Base-by-base conservation (phyloP, 2,113 vertebrate species). In the Archocentrus centrarchus region DNA sequence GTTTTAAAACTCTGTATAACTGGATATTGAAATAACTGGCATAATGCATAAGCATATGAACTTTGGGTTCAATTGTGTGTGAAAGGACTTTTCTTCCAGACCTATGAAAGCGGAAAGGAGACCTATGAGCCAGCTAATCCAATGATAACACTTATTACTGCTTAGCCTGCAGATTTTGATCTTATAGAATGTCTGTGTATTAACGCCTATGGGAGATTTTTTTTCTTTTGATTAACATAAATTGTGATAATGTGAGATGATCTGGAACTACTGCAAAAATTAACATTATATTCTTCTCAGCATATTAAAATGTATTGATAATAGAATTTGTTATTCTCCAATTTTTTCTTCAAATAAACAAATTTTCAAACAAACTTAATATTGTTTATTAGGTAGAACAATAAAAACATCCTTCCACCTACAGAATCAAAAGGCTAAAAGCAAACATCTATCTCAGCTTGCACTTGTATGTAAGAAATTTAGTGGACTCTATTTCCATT, bases 391-490 rank as follows among this genome's bases (percentile, higher is more conserved):
- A n/a, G n/a, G n/a, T n/a, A 24, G 24, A 24, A 24, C 24, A 24
- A 24, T 24, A 24, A 24, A 24, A 24, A 24, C 24, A 24, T 24
- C 24, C 24, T 24, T 24, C 24, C 24, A 24, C 24, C 24, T 24
- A 24, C 70, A 32, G 59, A 85, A 82, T 73, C 70, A 44, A 90
- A 84, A 86, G 32, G 9, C 24, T 70, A 47, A 83, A 77, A 81
- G 39, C 76, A 80, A 77, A 78, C 50, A 83, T 32, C 59, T 20
- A 60, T 66, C 35, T 87, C 62, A 63, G 68, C 79, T 87, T 84
- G 79, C 91, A 73, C 30, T 64, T 73, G 63, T 93, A 91, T 92
- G 94, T 92, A 75, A 92, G 85, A 91, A 89, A 94, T 93, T 89
- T 91, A 93, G 78, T 86, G 78, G 80, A 88, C 59, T 77, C 84